Evolutionary conservation across 2,888 invertebrate genomes (phyloP).

Genomic region (Odontocerum albicorne): DNA sequence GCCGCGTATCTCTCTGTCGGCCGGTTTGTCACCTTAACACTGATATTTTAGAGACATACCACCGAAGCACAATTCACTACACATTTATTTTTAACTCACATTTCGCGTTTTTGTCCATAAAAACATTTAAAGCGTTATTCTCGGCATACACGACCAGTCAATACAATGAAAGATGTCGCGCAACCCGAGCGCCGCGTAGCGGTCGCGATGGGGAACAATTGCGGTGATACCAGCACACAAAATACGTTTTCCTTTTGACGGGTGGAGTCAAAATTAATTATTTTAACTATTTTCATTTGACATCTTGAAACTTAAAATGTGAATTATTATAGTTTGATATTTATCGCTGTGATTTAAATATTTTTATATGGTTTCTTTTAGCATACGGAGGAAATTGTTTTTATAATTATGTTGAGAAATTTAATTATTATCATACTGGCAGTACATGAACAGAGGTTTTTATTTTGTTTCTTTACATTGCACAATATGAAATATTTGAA

Average conservation of each 20-base stretch:
- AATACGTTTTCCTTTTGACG: constrained; percentile 25
- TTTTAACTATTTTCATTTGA: neutral
- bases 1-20: constrained; percentile 61
- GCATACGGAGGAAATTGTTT: too few species aligned
- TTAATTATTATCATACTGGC: too few species aligned
- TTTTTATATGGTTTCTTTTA: too few species aligned
- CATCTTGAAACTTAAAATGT: neutral
- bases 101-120: constrained; percentile 59
- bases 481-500: too few species aligned
- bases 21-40: constrained; percentile 57
- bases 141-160: constrained; percentile 66
- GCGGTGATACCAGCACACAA: constrained; percentile 48
- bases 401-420: too few species aligned
- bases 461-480: too few species aligned
- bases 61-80: constrained; percentile 57
- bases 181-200: constrained; percentile 62
- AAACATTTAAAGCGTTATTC: constrained; percentile 67
- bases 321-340: too few species aligned
- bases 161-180: constrained; percentile 74
- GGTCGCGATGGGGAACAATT: constrained; percentile 60
- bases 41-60: constrained; percentile 57
- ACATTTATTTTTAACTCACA: constrained; percentile 53
- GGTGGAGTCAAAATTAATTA: constrained; percentile 29
- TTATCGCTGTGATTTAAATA: too few species aligned
- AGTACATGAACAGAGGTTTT: too few species aligned